phyloP scores from a whole-genome alignment of 1,140 invertebrate genomes.

The Manduca sexta region DNA sequence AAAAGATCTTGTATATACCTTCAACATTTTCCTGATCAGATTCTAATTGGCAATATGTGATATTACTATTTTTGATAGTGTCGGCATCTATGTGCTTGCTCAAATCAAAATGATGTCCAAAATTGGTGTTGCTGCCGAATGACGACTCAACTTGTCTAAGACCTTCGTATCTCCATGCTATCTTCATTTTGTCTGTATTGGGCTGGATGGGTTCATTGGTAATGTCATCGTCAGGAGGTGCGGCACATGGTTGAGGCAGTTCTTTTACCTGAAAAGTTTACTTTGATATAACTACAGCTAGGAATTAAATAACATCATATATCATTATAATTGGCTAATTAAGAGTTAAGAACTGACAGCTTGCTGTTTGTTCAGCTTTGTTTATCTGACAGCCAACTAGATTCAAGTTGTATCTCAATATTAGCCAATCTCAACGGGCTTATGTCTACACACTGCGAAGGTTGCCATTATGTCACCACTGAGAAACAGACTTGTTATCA shows the following conservation, averaged over 20 bases:
- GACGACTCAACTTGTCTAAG: slow-evolving; percentile 78
- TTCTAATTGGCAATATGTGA: slow-evolving; percentile 53
- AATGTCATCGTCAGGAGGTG: slow-evolving; percentile 33
- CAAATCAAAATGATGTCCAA: slow-evolving; percentile 88
- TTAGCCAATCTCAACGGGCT: too few species aligned
- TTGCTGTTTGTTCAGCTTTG: too few species aligned
- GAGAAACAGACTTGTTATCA: too few species aligned
- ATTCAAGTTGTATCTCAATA: too few species aligned
- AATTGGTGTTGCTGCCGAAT: slow-evolving; percentile 63
- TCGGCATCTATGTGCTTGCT: slow-evolving; percentile 80
- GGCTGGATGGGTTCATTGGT: slow-evolving; percentile 1
- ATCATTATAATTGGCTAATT: too few species aligned
- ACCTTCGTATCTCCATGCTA: slow-evolving; percentile 90
- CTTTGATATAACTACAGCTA: too few species aligned
- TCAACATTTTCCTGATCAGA: slow-evolving; percentile 19
- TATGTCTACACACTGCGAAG: too few species aligned
- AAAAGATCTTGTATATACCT: slow-evolving; percentile 16
- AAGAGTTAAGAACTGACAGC: too few species aligned
- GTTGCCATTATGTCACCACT: too few species aligned
- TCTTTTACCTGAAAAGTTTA: slow-evolving; percentile 53
- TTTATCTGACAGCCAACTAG: too few species aligned
- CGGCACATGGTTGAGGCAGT: slow-evolving; percentile 57
- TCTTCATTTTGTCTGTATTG: slow-evolving; percentile 79
- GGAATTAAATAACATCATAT: too few species aligned
- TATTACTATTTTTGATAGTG: slow-evolving; percentile 72